These are phyloP conservation scores for Leucoraja ocellata DNA, from an alignment of 2,797 vertebrate species.

Conservation along the genomic window DNA sequence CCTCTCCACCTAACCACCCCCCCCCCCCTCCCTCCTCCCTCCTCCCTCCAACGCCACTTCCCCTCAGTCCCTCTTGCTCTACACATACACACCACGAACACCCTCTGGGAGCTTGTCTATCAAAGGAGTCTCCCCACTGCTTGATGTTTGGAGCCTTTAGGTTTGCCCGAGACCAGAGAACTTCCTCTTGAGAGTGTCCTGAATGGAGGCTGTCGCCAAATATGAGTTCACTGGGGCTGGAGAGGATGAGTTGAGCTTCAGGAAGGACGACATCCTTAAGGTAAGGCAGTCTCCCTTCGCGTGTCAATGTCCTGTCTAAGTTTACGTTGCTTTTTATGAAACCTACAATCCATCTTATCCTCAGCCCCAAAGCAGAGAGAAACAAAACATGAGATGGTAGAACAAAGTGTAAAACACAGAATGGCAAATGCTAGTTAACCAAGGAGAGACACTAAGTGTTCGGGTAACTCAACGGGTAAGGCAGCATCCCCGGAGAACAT, in stretches of 20 bases:
- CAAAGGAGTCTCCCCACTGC: neutral
- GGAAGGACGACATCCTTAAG: constrained; percentile 78
- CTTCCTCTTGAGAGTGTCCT: neutral
- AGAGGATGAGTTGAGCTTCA: constrained; percentile 83
- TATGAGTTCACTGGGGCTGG: constrained; percentile 76
- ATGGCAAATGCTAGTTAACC: no score
- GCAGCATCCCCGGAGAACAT: no score
- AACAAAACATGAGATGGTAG: neutral
- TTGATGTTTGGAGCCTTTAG: neutral
- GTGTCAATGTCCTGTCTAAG: neutral
- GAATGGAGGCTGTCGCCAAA: constrained; percentile 83
- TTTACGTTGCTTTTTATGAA: no score
- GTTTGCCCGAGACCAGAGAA: neutral
- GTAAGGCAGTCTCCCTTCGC: constrained; percentile 53
- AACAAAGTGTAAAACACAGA: no score
- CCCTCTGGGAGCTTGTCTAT: neutral
- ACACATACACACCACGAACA: neutral
- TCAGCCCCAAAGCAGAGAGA: neutral
- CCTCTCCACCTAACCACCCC: constrained; percentile 6
- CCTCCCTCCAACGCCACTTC: neutral
- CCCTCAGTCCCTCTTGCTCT: neutral
- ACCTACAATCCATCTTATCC: neutral
- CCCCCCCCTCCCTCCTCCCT: constrained; percentile 12
- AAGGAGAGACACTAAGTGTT: no score
- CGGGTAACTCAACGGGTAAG: no score